Base-by-base conservation (phyloP, 1,140 invertebrate genomes). In the Microplitis demolitor region DNA sequence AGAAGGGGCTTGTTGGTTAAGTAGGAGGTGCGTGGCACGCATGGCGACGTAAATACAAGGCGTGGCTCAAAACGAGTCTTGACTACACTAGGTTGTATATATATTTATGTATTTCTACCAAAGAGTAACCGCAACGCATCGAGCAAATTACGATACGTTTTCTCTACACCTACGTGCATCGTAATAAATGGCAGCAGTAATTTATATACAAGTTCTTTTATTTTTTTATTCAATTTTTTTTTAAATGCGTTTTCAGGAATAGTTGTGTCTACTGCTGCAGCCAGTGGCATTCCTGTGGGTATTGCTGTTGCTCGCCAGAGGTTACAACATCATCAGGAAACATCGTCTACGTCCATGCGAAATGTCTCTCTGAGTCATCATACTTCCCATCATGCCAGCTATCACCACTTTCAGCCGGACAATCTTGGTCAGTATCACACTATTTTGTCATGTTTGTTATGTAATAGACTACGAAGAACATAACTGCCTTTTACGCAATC, bases 291-390 rank as follows among this genome's bases (percentile, higher is more conserved):
- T 81, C 93, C 93, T 72, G 92, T 96, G 77, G 95, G 95, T 56
- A 95, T 96, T 78, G 94, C 94, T 14, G 93, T 96, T 73, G 94
- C 94, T 50, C 88, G 93, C 75, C 94, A 96, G 82, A 89, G 94
- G 78, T 90, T 92, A 60, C 91, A 91, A 78, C 90, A 91, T 73
- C 87, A 91, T 73, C 87, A 88, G 74, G 88, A 89, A 80, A 82
- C 88, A 37, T 85, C 85, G 82, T 87, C 89, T 75, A 87, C 83
- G 71, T 88, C 80, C 63, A 85, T 83, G 78, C 88, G 83, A 71
- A 85, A 85, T 78, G 83, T 86, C 45, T 86, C 85, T 68, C 74
- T 86, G 72, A 85, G 84, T 82, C 85, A 86, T 79, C 85, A 84
- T 72, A 84, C 82, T 16, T 83, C 82, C 37, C 82, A 86, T 76